These are phyloP conservation scores for Lithophane socia DNA, from an alignment of 2,888 invertebrate species.

Conservation along the genomic window DNA sequence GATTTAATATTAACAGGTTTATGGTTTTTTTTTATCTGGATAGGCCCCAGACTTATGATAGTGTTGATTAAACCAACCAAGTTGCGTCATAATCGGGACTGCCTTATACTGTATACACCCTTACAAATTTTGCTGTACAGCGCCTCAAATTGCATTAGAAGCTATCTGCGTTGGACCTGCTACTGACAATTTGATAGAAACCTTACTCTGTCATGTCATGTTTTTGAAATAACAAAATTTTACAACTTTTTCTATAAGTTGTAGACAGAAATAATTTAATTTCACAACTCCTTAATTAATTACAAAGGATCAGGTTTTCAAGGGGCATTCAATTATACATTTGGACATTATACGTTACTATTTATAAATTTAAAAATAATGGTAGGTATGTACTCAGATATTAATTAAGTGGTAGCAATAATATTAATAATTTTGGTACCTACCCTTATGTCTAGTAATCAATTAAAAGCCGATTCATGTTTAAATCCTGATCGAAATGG, in stretches of 20 bases:
- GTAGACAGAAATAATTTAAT: not conserved
- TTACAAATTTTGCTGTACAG: not conserved
- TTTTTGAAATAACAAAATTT: not conserved
- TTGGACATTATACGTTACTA: not conserved
- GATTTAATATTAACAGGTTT: not conserved
- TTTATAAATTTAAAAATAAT: not conserved
- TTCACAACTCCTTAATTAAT: not conserved
- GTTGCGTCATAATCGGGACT: not conserved
- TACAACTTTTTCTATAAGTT: not conserved
- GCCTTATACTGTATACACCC: not conserved
- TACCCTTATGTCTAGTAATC: not conserved
- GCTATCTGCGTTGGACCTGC: not conserved
- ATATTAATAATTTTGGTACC: not conserved
- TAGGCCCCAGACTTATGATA: not conserved
- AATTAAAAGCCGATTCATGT: conserved; percentile 14
- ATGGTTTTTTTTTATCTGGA: not conserved
- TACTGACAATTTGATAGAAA: conserved; percentile 11
- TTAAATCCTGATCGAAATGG: conserved; percentile 9
- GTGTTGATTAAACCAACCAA: not conserved
- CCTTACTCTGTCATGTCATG: not conserved
- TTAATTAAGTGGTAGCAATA: not conserved
- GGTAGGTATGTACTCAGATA: not conserved
- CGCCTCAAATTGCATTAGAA: conserved; percentile 10
- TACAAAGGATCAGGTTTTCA: not conserved
- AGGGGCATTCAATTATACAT: not conserved